phyloP scores from a whole-genome alignment of 2,113 vertebrate species.

The Hippotragus niger region DNA sequence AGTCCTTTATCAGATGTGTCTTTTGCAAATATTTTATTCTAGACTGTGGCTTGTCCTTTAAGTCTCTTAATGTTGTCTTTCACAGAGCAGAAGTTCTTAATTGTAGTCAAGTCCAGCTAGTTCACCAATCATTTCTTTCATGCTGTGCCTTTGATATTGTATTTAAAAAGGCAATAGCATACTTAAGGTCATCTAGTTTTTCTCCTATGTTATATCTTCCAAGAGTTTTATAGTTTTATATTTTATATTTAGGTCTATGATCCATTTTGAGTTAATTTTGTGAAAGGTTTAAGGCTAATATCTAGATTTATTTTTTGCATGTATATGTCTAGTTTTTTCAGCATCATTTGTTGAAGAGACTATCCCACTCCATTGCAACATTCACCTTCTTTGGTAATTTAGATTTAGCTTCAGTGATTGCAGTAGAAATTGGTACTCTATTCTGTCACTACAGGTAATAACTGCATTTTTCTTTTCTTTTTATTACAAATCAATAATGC shows the following conservation, averaged over 20 bases:
- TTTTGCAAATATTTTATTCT: neutral
- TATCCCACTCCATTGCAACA: neutral
- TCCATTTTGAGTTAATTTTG: neutral
- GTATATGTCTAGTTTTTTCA: neutral
- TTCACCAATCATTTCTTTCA: neutral
- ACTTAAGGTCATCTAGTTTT: neutral
- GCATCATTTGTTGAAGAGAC: neutral
- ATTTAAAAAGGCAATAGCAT: neutral
- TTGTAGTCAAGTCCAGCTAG: neutral
- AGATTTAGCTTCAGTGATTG: slow-evolving; percentile 56
- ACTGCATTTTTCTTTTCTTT: slow-evolving; percentile 47
- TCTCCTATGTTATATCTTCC: neutral
- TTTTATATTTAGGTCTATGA: neutral
- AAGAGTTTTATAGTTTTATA: neutral
- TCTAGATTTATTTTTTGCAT: neutral
- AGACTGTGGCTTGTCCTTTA: neutral
- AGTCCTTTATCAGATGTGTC: neutral
- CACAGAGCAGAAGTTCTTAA: neutral
- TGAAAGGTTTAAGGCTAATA: neutral
- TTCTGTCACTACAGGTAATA: slow-evolving; percentile 51
- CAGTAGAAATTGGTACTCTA: neutral
- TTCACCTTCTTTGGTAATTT: slow-evolving; percentile 44
- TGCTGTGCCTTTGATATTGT: neutral
- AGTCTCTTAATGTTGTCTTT: neutral
- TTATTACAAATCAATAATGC: slow-evolving; percentile 56